Percentiles rank a stretch among this genome's conserved stretches.
Evolutionary conservation across 2,113 vertebrate genomes (phyloP).

Genomic region (Chaetodon trifascialis): DNA sequence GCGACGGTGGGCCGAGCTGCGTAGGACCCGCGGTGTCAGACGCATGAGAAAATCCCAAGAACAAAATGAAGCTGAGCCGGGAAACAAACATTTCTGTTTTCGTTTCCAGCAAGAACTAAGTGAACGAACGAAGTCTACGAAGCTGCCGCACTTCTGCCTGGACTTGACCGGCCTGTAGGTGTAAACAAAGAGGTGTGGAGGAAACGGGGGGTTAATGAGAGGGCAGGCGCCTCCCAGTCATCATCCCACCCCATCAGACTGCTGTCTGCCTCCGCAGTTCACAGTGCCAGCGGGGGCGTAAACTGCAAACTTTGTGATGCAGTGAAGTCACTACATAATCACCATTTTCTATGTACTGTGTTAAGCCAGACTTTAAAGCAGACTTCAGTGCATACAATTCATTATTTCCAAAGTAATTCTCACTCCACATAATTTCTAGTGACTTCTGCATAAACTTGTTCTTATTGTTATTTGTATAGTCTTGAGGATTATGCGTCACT

Average conservation of each 20-base stretch:
- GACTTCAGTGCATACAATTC: neutral
- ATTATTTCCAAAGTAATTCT: neutral
- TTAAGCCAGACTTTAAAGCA: neutral
- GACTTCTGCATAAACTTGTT: neutral
- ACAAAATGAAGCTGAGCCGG: constrained; percentile 19
- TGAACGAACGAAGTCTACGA: neutral
- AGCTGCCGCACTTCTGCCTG: constrained; percentile 33
- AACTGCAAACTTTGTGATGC: neutral
- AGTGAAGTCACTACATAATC: neutral
- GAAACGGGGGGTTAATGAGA: constrained; percentile 66
- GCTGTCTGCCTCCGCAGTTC: constrained; percentile 31
- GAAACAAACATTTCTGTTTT: constrained; percentile 44
- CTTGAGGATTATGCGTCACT: neutral
- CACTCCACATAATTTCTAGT: neutral
- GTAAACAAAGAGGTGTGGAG: constrained; percentile 73
- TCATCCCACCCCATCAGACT: constrained; percentile 48
- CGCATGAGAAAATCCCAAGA: constrained; percentile 6
- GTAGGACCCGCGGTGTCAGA: constrained; percentile 9
- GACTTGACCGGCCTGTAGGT: constrained; percentile 59
- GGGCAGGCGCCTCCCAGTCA: constrained; percentile 73
- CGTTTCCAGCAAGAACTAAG: neutral
- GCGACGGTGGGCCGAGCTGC: constrained; percentile 56
- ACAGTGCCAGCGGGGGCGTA: neutral
- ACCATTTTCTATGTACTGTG: neutral
- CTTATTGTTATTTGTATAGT: no score